Evolutionary conservation across 2,888 invertebrate species (phyloP).

Genomic region (Clistopyga incitator): DNA sequence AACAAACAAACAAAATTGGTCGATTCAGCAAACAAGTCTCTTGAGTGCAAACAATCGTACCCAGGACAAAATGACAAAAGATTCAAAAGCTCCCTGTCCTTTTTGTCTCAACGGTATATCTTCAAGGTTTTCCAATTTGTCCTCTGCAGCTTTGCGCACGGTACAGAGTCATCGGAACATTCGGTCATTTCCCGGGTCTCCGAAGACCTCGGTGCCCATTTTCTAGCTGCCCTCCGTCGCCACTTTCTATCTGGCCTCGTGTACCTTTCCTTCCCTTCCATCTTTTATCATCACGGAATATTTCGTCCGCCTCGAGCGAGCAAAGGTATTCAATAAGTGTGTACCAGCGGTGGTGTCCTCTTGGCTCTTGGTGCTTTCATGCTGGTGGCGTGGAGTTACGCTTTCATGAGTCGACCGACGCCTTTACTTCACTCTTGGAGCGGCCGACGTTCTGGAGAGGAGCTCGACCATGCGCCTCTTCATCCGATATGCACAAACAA

Average conservation of each 20-base stretch:
- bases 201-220: background rate
- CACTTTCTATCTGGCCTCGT: slow-evolving; percentile 1
- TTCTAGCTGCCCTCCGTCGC: slow-evolving; percentile 12
- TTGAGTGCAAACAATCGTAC: too few species aligned
- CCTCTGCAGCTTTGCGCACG: background rate
- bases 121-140: slow-evolving; percentile 66
- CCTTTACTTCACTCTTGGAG: slow-evolving; percentile 28
- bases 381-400: slow-evolving; percentile 72
- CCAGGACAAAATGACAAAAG: background rate
- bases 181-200: slow-evolving; percentile 8
- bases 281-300: slow-evolving; percentile 39
- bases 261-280: background rate
- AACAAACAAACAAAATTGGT: too few species aligned
- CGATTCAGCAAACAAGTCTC: too few species aligned
- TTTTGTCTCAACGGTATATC: slow-evolving; percentile 53
- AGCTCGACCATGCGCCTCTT: slow-evolving; percentile 70
- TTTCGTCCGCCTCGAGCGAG: slow-evolving; percentile 28
- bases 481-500: slow-evolving; percentile 82
- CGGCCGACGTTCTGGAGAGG: slow-evolving; percentile 72
- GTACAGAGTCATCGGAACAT: slow-evolving; percentile 7
- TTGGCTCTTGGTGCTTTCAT: slow-evolving; percentile 50
- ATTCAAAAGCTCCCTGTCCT: slow-evolving; percentile 16
- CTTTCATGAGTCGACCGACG: slow-evolving; percentile 77
- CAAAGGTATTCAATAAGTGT: slow-evolving; percentile 66
- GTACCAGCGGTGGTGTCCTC: slow-evolving; percentile 40